Evolutionary conservation across 2,113 vertebrate genomes (phyloP), one percentile per base, ranked within the genome.

Genomic region (Greenwoodochromis staneri): DNA sequence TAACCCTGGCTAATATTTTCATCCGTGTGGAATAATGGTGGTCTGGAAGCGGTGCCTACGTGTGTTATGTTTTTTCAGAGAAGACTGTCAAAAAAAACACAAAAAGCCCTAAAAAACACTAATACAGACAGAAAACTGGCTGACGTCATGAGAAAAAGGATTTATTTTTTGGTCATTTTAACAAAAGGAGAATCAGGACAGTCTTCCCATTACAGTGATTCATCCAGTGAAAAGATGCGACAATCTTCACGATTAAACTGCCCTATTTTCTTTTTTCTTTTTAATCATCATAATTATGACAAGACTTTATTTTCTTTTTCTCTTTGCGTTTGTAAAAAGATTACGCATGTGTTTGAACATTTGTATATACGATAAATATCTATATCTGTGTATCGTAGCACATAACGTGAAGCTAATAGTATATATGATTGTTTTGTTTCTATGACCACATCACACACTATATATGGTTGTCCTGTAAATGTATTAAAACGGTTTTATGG

Each of bases 1-100:
- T 96, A 96, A 96, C 95, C 93, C 87, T 29, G 89, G 92, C 88
- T 81, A 47, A 78, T 45, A 42, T 90, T 91, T 90, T 85, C 86
- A 84, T 86, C 83, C 51, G 54, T 73, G 47, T 69, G 90, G 91
- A 94, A 69, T 86, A 55, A 88, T 84, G 13, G 17, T 82, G 55
- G 80, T 81, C 87, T 85, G 92, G 93, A 94, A n/a, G 9, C 54
- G 10, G 88, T 83, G 88, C 29, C 92, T 87, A 45, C 83, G 34
- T 69, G 59, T 85, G 71, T 71, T 73, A 13, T 87, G 14, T 76
- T 87, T 85, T 21, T 89, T 83, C 63, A 78, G 49, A 40, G 78
- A 92, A 82, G 85, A 87, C 81, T 84, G 83, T 57, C 45, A 61
- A 57, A 47, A 59, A 19, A 12, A 16, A 3, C 34, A 69, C 12